A percentile compares a stretch with the other conserved stretches of the same genome.
These are phyloP conservation scores for Neoscelio sp. DNA, from an alignment of 2,888 invertebrate genomes.

Conservation along the genomic window DNA sequence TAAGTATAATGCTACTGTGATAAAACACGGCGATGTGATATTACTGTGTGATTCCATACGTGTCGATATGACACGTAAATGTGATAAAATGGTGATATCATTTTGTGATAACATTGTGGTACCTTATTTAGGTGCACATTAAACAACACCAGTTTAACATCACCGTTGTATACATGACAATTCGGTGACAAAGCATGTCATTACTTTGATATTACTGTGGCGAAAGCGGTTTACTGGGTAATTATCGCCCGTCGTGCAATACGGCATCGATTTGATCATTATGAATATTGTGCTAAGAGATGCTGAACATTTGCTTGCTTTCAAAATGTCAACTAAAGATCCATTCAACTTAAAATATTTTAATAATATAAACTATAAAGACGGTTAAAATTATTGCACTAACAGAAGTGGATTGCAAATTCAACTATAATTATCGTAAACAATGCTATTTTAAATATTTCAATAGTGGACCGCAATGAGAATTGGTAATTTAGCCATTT, in stretches of 20 bases:
- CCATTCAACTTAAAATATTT: no score
- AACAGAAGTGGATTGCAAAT: no score
- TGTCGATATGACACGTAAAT: neutral
- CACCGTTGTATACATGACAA: constrained; percentile 3
- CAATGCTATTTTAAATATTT: no score
- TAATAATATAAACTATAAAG: no score
- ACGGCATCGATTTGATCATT: constrained; percentile 11
- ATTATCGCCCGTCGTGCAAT: constrained; percentile 7
- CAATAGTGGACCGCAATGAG: no score
- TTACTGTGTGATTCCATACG: constrained; percentile 1
- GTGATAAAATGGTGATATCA: neutral
- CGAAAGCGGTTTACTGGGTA: constrained; percentile 14
- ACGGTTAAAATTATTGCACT: neutral
- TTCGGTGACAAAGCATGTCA: constrained; percentile 15
- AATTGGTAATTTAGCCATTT: no score
- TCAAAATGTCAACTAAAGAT: no score
- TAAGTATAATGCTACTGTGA: no score
- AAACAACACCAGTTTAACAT: constrained; percentile 11
- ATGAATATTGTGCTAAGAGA: neutral
- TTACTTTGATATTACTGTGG: constrained; percentile 21
- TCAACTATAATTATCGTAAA: no score
- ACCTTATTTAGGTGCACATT: constrained; percentile 1
- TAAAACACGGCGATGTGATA: neutral
- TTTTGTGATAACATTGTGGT: constrained; percentile 6
- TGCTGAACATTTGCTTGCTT: neutral